Evolutionary conservation across 2,113 vertebrate genomes (phyloP).

Genomic region (Antechinus stuartii): DNA sequence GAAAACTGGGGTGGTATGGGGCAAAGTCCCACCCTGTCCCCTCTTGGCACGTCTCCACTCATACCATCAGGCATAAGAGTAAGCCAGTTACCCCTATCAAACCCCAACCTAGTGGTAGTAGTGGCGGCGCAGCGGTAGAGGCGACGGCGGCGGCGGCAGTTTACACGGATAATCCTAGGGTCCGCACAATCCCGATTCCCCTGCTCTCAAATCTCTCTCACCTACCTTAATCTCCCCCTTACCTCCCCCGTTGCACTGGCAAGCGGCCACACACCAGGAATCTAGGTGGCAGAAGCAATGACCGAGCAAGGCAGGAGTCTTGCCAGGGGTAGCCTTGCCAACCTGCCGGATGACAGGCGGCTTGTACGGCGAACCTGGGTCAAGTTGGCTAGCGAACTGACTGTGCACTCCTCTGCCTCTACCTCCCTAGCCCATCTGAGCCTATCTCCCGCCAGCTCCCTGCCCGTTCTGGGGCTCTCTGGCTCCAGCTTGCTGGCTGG

Average conservation of each 20-base stretch:
- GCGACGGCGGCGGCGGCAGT: background rate
- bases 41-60: background rate
- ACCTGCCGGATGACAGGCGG: background rate
- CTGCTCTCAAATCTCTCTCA: background rate
- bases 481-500: background rate
- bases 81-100: background rate
- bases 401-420: background rate
- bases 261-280: conserved; percentile 27
- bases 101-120: background rate
- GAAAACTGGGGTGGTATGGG: background rate
- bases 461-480: background rate
- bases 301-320: background rate
- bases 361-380: background rate
- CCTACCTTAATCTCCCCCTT: conserved; percentile 27
- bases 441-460: background rate
- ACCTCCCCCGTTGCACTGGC: conserved; percentile 27
- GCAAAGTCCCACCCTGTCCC: background rate
- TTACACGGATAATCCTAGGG: background rate
- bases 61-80: background rate
- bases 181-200: background rate
- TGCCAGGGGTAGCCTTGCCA: background rate
- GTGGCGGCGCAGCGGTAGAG: background rate
- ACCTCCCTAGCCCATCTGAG: background rate
- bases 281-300: conserved; percentile 21
- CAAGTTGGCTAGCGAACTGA: background rate